phyloP scores from a whole-genome alignment of 2,888 invertebrate genomes.

The Lobophora halterata region DNA sequence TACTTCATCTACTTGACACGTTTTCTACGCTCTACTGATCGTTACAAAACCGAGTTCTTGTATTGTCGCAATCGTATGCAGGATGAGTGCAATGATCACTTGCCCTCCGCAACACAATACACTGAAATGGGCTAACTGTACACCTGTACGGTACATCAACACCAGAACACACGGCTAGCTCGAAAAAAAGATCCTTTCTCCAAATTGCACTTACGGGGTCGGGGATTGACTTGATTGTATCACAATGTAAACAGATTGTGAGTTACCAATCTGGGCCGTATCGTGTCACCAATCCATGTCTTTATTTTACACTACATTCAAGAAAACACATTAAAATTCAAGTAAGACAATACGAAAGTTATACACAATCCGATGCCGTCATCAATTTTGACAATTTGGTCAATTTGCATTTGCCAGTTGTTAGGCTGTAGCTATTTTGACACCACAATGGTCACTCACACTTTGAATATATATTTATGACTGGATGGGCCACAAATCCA shows the following conservation, averaged over 20 bases:
- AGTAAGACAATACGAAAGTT: constrained; percentile 49
- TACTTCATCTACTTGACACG: constrained; percentile 69
- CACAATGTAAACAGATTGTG: constrained; percentile 73
- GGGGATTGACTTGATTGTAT: constrained; percentile 49
- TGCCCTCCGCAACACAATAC: constrained; percentile 37
- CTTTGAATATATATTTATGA: no score
- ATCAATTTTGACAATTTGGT: no score
- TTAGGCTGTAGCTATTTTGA: no score
- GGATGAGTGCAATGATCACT: constrained; percentile 22
- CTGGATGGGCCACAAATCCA: no score
- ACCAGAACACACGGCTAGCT: constrained; percentile 50
- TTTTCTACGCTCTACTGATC: constrained; percentile 75
- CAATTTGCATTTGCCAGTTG: no score
- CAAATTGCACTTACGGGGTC: constrained; percentile 50
- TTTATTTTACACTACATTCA: constrained; percentile 35
- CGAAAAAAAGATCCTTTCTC: constrained; percentile 65
- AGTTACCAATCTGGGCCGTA: constrained; percentile 43
- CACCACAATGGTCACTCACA: no score
- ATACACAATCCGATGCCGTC: constrained; percentile 66
- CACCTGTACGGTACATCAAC: constrained; percentile 55
- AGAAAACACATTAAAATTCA: constrained; percentile 37
- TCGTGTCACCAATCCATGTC: constrained; percentile 33
- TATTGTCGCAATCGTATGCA: constrained; percentile 47
- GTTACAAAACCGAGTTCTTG: constrained; percentile 73
- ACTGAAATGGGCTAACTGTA: constrained; percentile 51